Percentiles rank a stretch among this genome's conserved stretches.
These are phyloP conservation scores for Balaeniceps rex DNA, from an alignment of 2,113 vertebrate genomes.

Conservation along the genomic window DNA sequence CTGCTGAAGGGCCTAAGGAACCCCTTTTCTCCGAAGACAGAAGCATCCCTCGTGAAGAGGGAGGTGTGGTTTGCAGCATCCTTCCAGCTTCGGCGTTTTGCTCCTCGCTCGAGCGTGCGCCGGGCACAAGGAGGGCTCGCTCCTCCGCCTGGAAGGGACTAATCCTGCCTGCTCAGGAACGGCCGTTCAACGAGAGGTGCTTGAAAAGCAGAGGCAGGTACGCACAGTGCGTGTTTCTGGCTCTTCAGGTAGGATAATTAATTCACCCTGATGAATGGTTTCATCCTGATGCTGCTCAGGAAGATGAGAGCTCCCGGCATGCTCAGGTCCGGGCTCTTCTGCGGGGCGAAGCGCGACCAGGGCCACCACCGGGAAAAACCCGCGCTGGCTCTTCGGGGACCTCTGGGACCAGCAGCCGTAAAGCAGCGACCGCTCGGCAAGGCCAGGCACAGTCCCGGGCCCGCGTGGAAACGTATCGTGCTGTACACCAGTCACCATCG, in stretches of 20 bases:
- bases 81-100: accelerated
- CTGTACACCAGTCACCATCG: no score
- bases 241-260: not conserved
- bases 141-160: not conserved
- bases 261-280: not conserved
- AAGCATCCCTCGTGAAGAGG: not conserved
- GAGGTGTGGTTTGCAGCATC: not conserved
- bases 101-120: accelerated
- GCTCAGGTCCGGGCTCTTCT: not conserved
- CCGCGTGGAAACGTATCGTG: accelerated
- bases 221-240: accelerated
- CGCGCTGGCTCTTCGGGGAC: accelerated
- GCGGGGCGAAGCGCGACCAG: not conserved
- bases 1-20: not conserved
- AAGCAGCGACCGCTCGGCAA: not conserved
- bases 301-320: not conserved
- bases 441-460: not conserved
- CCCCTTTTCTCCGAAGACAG: not conserved
- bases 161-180: not conserved
- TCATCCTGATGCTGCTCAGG: not conserved
- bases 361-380: not conserved
- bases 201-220: not conserved
- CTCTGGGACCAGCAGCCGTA: not conserved
- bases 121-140: not conserved
- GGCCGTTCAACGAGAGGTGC: not conserved